These are phyloP conservation scores for Aricia agestis DNA, from an alignment of 1,140 invertebrate species.

Conservation along the genomic window DNA sequence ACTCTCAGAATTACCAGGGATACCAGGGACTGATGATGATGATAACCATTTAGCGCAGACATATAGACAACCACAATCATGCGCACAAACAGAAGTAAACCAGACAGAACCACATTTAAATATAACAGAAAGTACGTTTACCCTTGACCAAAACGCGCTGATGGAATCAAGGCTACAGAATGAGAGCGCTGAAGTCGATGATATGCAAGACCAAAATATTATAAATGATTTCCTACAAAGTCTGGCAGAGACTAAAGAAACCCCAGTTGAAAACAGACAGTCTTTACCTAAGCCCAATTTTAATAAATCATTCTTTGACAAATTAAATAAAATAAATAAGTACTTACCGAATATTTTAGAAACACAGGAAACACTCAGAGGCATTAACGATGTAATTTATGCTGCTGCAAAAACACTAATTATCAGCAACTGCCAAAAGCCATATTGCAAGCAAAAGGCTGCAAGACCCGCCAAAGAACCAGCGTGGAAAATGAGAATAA, in stretches of 20 bases:
- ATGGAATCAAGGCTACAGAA: no score
- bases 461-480: no score
- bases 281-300: slow-evolving; percentile 20
- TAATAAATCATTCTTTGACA: slow-evolving; percentile 16
- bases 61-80: no score
- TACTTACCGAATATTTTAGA: slow-evolving; percentile 18
- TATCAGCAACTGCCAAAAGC: slow-evolving; percentile 14
- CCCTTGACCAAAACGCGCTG: background rate
- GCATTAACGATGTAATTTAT: slow-evolving; percentile 19
- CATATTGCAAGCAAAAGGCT: no score
- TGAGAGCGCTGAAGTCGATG: background rate
- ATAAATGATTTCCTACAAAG: background rate
- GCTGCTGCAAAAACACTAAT: slow-evolving; percentile 22
- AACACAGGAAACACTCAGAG: background rate
- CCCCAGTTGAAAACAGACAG: background rate
- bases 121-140: background rate
- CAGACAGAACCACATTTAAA: no score
- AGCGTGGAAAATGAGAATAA: no score
- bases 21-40: no score
- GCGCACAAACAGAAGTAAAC: no score
- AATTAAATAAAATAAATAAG: no score
- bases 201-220: background rate
- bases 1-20: no score
- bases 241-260: slow-evolving; percentile 18
- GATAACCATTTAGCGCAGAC: no score